Percentiles rank a stretch among this genome's conserved stretches.
These are phyloP conservation scores for Sipha maydis DNA, from an alignment of 2,888 invertebrate genomes.

Conservation along the genomic window DNA sequence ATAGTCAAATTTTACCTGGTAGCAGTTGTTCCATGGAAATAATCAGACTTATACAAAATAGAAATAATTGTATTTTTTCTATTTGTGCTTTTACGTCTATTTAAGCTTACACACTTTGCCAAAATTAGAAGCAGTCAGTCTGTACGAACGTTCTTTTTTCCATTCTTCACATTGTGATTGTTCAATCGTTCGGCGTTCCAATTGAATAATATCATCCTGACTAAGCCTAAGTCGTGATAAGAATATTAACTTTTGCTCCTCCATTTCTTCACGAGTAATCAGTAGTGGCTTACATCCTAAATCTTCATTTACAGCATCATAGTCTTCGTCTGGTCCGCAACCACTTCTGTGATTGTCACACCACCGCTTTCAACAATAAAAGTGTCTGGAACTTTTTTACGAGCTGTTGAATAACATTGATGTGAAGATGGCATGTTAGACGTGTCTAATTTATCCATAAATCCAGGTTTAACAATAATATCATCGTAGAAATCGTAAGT, in stretches of 20 bases:
- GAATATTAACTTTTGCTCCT: not conserved
- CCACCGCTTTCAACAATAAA: too few relatives aligned
- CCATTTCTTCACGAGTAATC: not conserved
- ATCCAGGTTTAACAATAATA: too few relatives aligned
- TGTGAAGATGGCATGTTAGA: too few relatives aligned
- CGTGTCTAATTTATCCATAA: too few relatives aligned
- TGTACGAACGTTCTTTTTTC: slow-evolving; percentile 10
- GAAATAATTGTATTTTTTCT: slow-evolving; percentile 13
- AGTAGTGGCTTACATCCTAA: slow-evolving; percentile 14
- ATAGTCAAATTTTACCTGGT: slow-evolving; percentile 18
- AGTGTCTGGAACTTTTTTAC: too few relatives aligned
- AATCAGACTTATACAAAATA: not conserved
- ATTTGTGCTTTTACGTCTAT: not conserved
- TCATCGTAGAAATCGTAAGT: too few relatives aligned
- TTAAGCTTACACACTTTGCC: slow-evolving; percentile 12
- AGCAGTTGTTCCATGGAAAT: slow-evolving; percentile 6
- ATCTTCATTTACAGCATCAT: slow-evolving; percentile 17
- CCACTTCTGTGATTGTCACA: too few relatives aligned
- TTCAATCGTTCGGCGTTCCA: slow-evolving; percentile 9
- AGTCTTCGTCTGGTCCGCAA: slow-evolving; percentile 13
- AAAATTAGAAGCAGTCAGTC: slow-evolving; percentile 16
- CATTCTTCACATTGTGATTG: slow-evolving; percentile 22
- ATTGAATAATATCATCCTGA: not conserved
- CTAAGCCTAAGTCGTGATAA: not conserved
- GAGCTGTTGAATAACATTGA: too few relatives aligned